phyloP scores from a whole-genome alignment of 2,113 vertebrate species.

The Sus scrofa region T2T-Sscrofa CM000818.6:127556501-127557000 shows the following conservation, averaged over 20 bases:
- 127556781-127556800: no score
- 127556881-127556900: not conserved
- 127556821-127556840: no score
- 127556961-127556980: not conserved
- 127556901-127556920: not conserved
- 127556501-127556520: conserved; percentile 42
- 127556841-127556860: no score
- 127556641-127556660: not conserved
- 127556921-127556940: not conserved
- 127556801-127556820: no score
- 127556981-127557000: not conserved
- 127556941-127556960: not conserved
- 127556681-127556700: not conserved
- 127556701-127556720: no score
- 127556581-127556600: not conserved
- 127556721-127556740: no score
- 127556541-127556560: not conserved
- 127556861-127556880: not conserved
- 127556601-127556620: rapidly evolving
- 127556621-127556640: not conserved
- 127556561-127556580: not conserved
- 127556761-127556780: no score
- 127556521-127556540: conserved; percentile 36
- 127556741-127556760: no score
- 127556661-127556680: not conserved